Evolutionary conservation across 2,888 invertebrate genomes (phyloP).

Genomic region (Apoderus coryli): DNA sequence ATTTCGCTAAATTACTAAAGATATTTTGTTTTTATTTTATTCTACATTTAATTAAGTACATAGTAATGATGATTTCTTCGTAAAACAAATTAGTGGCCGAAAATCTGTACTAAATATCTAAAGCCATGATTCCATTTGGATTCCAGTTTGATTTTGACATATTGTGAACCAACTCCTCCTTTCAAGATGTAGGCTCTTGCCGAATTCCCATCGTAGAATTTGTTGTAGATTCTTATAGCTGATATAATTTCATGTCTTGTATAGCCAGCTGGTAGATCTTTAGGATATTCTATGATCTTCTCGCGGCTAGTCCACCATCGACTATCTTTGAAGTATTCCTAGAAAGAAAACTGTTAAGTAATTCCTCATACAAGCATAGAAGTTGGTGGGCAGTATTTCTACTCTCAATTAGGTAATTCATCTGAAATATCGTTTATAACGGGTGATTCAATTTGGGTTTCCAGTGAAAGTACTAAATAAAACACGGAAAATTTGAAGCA

Average conservation of each 20-base stretch:
- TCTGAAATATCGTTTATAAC: no score
- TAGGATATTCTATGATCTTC: slow-evolving; percentile 25
- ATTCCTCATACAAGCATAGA: neutral
- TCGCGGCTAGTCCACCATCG: slow-evolving; percentile 24
- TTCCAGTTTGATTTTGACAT: slow-evolving; percentile 23
- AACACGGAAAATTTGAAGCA: no score
- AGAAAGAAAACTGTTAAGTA: slow-evolving; percentile 12
- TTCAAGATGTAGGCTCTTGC: slow-evolving; percentile 23
- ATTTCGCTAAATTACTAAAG: no score
- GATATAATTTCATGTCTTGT: slow-evolving; percentile 26
- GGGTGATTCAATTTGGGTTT: no score
- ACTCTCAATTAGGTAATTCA: no score
- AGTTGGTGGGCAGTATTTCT: no score
- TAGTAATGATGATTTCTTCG: neutral
- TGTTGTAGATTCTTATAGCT: slow-evolving; percentile 26
- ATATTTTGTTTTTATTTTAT: neutral
- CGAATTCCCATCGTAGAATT: slow-evolving; percentile 24
- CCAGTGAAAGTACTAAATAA: no score
- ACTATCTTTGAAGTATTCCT: slow-evolving; percentile 24
- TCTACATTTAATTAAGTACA: neutral
- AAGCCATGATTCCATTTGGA: slow-evolving; percentile 24
- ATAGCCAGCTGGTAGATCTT: slow-evolving; percentile 23
- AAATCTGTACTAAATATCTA: slow-evolving; percentile 25
- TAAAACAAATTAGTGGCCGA: slow-evolving; percentile 22
- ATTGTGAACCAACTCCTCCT: slow-evolving; percentile 26